These are phyloP conservation scores for Acrobasis repandana DNA, from an alignment of 2,888 invertebrate genomes.

Conservation along the genomic window DNA sequence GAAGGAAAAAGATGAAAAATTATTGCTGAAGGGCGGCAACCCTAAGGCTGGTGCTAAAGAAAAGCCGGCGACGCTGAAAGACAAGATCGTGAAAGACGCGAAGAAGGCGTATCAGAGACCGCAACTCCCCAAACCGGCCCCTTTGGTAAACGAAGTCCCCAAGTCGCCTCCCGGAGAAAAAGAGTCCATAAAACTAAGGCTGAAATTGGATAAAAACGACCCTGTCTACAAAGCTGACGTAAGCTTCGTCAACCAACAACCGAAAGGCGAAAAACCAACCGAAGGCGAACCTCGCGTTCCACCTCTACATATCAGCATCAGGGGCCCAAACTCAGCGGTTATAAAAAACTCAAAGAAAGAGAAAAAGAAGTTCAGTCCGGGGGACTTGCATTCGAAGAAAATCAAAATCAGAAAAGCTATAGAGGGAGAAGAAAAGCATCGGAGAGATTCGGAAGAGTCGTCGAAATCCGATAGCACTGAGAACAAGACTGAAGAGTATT, in stretches of 20 bases:
- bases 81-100: conserved; percentile 67
- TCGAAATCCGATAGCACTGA: conserved; percentile 64
- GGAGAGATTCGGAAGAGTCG: conserved; percentile 63
- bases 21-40: conserved; percentile 69
- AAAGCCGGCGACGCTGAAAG: conserved; percentile 67
- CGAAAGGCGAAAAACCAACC: conserved; percentile 71
- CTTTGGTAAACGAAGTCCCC: conserved; percentile 54
- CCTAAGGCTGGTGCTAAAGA: conserved; percentile 68
- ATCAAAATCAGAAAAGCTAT: conserved; percentile 75
- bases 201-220: conserved; percentile 92
- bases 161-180: conserved; percentile 71
- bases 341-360: conserved; percentile 90
- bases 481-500: conserved; percentile 72
- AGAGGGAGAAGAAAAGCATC: conserved; percentile 66
- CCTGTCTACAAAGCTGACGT: conserved; percentile 93
- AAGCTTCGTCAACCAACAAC: conserved; percentile 85
- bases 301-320: conserved; percentile 92
- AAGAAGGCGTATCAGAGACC: conserved; percentile 69
- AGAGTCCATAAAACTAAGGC: conserved; percentile 91
- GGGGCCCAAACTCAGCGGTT: conserved; percentile 92
- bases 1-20: conserved; percentile 60
- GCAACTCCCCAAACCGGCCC: conserved; percentile 48
- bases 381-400: conserved; percentile 79
- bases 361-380: conserved; percentile 80
- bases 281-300: conserved; percentile 91